Conservation (phyloP, 2,888 invertebrate species). For the Prosapia bicincta region DNA sequence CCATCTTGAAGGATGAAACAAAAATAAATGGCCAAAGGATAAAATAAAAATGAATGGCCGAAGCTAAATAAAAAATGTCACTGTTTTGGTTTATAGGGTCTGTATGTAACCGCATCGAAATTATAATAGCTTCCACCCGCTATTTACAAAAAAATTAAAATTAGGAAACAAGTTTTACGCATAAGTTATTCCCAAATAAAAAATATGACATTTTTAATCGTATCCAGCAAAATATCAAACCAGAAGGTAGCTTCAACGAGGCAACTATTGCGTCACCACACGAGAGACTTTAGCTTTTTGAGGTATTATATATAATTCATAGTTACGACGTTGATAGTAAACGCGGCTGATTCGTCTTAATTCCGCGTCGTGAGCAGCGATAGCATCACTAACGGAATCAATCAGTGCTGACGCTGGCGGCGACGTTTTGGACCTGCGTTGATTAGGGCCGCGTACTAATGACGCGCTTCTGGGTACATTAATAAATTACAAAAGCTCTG, state of each 20-base stretch:
- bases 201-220: neutral
- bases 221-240: neutral
- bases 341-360: neutral
- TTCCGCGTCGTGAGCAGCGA: neutral
- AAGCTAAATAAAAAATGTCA: no score
- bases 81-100: no score
- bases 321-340: no score
- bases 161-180: neutral
- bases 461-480: neutral
- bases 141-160: neutral
- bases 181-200: neutral
- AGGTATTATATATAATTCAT: no score
- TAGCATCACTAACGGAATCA: neutral
- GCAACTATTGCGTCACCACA: no score
- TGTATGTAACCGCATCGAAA: no score
- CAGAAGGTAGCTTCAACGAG: no score
- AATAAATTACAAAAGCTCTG: neutral
- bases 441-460: neutral
- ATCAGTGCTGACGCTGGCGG: neutral
- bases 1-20: no score
- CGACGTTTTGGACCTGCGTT: neutral
- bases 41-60: no score
- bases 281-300: no score
- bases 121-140: no score
- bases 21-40: no score